phyloP scores from a whole-genome alignment of 2,113 vertebrate species.

The Aramus guarauna region DNA sequence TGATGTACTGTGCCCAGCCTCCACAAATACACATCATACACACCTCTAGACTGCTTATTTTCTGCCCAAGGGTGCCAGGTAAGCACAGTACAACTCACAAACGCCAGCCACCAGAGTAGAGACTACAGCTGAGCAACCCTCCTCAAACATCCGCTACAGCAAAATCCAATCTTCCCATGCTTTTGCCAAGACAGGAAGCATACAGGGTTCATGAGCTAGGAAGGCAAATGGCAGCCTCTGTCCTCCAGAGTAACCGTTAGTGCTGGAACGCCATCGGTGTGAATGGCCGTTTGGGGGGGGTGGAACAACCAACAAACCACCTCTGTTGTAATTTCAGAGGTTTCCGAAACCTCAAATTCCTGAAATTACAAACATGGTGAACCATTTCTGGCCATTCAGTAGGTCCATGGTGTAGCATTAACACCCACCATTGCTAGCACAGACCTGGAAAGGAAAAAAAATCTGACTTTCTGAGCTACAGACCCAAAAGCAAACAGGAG shows the following conservation, averaged over 20 bases:
- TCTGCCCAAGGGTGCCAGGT: accelerated
- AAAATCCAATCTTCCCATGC: accelerated
- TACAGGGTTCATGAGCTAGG: not conserved
- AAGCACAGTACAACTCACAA: not conserved
- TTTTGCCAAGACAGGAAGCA: not conserved
- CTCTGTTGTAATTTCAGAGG: not conserved
- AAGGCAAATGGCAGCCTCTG: not conserved
- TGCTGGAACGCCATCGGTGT: not conserved
- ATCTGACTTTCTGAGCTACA: not conserved
- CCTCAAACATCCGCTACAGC: accelerated
- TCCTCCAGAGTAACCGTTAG: accelerated
- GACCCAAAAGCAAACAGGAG: not conserved
- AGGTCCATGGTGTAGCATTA: not conserved
- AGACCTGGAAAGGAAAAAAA: not conserved
- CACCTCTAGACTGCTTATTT: accelerated
- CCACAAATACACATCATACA: accelerated
- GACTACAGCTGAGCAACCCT: not conserved
- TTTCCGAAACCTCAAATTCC: not conserved
- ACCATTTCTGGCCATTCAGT: not conserved
- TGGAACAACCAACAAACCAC: not conserved
- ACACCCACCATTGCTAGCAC: accelerated
- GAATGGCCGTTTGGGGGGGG: not conserved
- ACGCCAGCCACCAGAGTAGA: accelerated
- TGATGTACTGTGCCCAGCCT: not conserved
- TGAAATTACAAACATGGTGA: not conserved